Evolutionary conservation across 2,888 invertebrate genomes (phyloP), one percentile per base, ranked within the genome.

Genomic region (Campaea margaritaria): DNA sequence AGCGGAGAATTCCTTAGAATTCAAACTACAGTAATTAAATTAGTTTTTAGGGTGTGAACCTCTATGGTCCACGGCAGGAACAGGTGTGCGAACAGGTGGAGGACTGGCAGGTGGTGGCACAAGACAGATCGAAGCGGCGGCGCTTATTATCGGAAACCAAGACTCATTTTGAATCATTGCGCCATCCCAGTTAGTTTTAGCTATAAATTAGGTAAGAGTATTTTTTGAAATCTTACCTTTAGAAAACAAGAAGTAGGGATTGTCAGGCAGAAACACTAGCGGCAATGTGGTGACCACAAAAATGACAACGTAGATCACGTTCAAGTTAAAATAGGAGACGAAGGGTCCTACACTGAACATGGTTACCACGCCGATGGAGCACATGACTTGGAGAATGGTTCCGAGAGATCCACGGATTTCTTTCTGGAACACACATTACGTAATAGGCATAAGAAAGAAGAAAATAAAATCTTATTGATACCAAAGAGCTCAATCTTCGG

Each of bases 271-370:
- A 27, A 86, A 74, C 0, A 85, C 15, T n/a, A 87, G 51, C 0
- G 88, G 88, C 12, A 85, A 13, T 0, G 81, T 74, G 7, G 79
- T 70, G 0, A 71, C 28, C 2, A 76, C 47, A 0, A 79, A 67
- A 0, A 79, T 60, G 1, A 55, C 41, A 0, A 78, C 75, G 28
- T 74, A 74, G 7, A 82, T 67, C 0, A 75, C 63, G 58, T 83
- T 89, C 15, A 83, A 64, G 0, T 70, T 61, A 0, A 69, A 21
- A 62, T 89, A 89, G 0, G 84, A 76, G 3, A 79, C 59, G 64
- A 85, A 88, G 0, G 89, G 89, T 0, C 89, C 89, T n/a, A 86
- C 67, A 0, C 82, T 78, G n/a, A 89, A 54, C 73, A 82, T 84
- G 8, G 70, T 72, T 4, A 88, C 79, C 0, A 84, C 70, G 2